Percentiles rank a stretch among this genome's conserved stretches.
Evolutionary conservation across 2,113 vertebrate genomes (phyloP).

Genomic region (Nipponia nippon): DNA sequence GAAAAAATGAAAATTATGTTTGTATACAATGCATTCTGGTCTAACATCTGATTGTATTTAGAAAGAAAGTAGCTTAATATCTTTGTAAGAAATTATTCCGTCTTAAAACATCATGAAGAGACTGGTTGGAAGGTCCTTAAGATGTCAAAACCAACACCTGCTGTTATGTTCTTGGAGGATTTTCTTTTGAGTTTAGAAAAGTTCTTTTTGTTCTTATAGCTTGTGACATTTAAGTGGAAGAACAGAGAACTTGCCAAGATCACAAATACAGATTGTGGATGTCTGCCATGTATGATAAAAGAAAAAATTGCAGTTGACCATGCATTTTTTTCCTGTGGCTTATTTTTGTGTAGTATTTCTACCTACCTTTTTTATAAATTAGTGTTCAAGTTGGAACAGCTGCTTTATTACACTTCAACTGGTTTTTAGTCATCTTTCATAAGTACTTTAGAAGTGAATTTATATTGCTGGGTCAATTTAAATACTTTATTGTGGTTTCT

Average conservation of each 20-base stretch:
- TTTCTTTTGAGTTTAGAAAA: not conserved
- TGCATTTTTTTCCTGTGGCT: not conserved
- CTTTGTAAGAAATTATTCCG: not conserved
- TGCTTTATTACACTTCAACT: not conserved
- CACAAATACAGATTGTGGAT: not conserved
- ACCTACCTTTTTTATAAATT: not conserved
- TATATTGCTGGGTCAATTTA: not conserved
- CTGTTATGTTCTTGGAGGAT: not conserved
- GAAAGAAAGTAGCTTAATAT: not conserved
- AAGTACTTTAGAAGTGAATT: not conserved
- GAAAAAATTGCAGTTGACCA: not conserved
- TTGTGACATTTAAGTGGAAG: not conserved
- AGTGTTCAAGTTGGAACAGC: not conserved
- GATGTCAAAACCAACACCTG: not conserved
- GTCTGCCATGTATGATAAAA: not conserved
- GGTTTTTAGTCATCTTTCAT: not conserved
- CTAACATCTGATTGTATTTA: not conserved
- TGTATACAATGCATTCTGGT: not conserved
- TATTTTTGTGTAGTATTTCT: not conserved
- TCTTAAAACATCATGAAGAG: not conserved
- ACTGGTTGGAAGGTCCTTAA: not conserved
- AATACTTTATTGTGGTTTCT: not conserved
- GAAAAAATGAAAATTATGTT: not conserved
- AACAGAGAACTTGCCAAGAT: not conserved
- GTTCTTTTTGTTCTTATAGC: not conserved